A percentile compares a stretch with the other conserved stretches of the same genome.
Conservation (phyloP, 2,797 vertebrate species). For the Thripadectes ignobilis region DNA sequence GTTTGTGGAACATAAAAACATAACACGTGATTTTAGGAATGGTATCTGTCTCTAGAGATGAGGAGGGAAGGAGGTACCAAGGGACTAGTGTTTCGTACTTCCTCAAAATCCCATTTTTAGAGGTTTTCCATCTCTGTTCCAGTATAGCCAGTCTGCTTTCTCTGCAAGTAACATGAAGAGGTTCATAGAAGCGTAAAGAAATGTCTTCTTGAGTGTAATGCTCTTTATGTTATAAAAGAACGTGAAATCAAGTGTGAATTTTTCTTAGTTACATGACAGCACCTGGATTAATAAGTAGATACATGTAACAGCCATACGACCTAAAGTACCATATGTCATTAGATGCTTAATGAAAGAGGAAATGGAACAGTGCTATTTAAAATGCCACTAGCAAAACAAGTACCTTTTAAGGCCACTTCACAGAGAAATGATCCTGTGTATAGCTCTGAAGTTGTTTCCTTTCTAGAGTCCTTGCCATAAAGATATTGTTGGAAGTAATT, state of each 20-base stretch:
- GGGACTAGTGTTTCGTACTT: neutral
- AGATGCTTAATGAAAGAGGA: neutral
- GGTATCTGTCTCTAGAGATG: neutral
- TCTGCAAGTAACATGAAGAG: neutral
- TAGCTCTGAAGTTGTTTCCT: neutral
- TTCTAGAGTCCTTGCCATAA: neutral
- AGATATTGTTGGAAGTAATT: neutral
- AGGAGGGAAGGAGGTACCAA: neutral
- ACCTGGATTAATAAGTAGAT: neutral
- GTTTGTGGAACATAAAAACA: neutral
- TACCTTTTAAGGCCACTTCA: neutral
- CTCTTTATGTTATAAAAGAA: neutral
- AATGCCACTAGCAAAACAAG: neutral
- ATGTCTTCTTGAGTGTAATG: neutral
- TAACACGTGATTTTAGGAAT: neutral
- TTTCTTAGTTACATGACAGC: neutral
- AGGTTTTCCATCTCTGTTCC: neutral
- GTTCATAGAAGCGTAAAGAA: neutral
- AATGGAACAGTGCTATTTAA: neutral
- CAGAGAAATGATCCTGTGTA: neutral
- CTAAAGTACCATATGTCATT: neutral
- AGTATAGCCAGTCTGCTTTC: neutral
- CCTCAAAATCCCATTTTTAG: neutral
- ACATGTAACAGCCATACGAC: neutral
- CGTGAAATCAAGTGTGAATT: neutral